Evolutionary conservation across 2,113 vertebrate species (phyloP).

Genomic region (Candoia aspera): DNA sequence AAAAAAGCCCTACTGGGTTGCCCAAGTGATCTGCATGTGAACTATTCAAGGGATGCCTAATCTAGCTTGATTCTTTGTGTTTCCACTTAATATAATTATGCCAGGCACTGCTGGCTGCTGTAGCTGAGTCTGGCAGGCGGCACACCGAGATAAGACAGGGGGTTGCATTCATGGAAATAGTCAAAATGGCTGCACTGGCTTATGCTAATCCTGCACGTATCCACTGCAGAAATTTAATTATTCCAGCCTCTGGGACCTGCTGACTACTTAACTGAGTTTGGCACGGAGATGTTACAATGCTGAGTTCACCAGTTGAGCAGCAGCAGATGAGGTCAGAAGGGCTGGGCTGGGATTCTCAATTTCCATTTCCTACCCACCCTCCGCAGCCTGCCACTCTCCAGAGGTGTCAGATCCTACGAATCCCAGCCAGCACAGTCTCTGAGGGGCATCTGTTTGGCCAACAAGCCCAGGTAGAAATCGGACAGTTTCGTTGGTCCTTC

Average conservation of each 20-base stretch:
- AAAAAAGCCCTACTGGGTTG: not conserved
- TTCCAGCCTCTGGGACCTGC: not conserved
- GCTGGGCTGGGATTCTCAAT: too few species aligned
- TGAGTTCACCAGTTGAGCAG: not conserved
- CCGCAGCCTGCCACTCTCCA: not conserved
- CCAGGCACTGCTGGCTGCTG: constrained; percentile 19
- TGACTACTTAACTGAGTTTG: not conserved
- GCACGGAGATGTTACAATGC: not conserved
- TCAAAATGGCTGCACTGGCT: not conserved
- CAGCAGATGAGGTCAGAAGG: not conserved
- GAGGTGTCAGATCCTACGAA: not conserved
- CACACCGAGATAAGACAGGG: constrained; percentile 19
- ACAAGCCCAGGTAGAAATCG: not conserved
- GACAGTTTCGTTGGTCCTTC: not conserved
- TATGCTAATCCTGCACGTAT: constrained; percentile 15
- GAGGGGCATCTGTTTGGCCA: not conserved
- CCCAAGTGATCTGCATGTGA: constrained; percentile 7
- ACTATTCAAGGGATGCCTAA: constrained; percentile 32
- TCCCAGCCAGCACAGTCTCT: not conserved
- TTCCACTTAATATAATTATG: constrained; percentile 47
- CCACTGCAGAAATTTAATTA: constrained; percentile 2
- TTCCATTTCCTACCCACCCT: not conserved
- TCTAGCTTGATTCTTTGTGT: constrained; percentile 56
- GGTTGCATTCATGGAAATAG: not conserved
- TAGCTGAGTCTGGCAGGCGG: not conserved